Base-by-base conservation (phyloP, 2,888 invertebrate species). In the Drosophila testacea region DNA sequence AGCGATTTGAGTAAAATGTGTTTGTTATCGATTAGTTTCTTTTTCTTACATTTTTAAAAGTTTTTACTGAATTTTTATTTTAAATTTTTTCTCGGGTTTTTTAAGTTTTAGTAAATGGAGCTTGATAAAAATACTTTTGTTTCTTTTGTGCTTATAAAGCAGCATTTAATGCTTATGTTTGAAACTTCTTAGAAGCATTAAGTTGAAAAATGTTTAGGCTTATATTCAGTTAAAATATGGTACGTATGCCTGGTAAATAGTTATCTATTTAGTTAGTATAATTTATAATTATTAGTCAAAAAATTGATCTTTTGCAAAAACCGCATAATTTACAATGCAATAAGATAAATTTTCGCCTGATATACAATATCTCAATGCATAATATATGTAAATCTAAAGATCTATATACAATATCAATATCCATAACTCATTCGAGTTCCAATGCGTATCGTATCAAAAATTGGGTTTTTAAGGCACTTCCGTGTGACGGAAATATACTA, bases 401-500 rank as follows among this genome's bases (percentile, higher is more conserved):
- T 63, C 38, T 30, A 34, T 44, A 46, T 57, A 60, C 32, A 47
- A 36, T 65, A n/a, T 36, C 57, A 77, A 51, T 75, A 71, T 76
- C 63, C 60, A 65, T 77, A 79, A 70, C 52, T 83, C 75, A 52
- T 65, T 68, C 42, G 74, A 76, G 69, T 66, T 70, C 44, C 67
- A 64, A 78, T 77, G 74, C 63, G 77, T 78, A 83, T 83, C 65
- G 79, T 81, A 86, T 83, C 68, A 83, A 81, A 83, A 77, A 79
- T 73, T 73, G 60, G 68, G 69, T 69, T 79, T 78, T 73, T 92
- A 92, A 92, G 92, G 92, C 92, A 92, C 92, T 90, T 92, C 92
- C 92, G 92, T 92, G 91, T 89, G 92, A 92, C 92, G 92, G 92
- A 92, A 92, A 92, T 91, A 89, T 80, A 78, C 80, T 79, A 75